These are phyloP conservation scores for Batillaria attramentaria DNA, from an alignment of 1,140 invertebrate genomes.

Conservation along the genomic window DNA sequence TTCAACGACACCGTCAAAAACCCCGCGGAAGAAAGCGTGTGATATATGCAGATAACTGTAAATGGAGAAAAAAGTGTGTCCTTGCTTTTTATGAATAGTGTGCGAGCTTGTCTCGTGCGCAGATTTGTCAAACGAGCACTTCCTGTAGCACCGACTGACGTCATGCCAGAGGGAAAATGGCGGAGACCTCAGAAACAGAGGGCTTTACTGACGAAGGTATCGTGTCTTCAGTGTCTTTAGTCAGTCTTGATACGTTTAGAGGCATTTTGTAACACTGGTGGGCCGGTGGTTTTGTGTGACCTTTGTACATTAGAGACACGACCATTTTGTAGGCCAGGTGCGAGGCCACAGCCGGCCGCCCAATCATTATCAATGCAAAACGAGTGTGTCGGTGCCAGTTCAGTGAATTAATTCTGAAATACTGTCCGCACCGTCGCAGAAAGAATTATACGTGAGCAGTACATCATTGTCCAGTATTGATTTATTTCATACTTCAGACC, in stretches of 20 bases:
- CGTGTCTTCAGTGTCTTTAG: neutral
- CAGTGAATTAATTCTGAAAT: neutral
- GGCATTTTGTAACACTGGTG: neutral
- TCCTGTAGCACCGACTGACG: conserved; percentile 14
- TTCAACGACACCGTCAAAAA: neutral
- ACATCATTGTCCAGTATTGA: neutral
- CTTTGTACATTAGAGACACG: neutral
- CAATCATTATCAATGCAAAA: neutral
- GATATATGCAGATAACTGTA: neutral
- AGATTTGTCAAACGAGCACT: conserved; percentile 20
- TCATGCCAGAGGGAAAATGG: conserved; percentile 27
- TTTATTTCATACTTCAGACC: neutral
- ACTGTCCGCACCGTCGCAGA: neutral
- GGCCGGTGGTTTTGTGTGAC: neutral
- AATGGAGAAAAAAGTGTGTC: neutral
- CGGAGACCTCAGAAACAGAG: conserved; percentile 26
- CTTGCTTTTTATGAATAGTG: neutral
- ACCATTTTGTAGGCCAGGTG: neutral
- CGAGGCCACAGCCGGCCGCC: neutral
- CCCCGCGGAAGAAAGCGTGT: neutral
- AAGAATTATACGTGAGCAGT: neutral
- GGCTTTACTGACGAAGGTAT: conserved; percentile 18
- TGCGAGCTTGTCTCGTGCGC: conserved; percentile 8
- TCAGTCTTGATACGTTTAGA: neutral
- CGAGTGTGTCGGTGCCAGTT: neutral